Conservation (phyloP, 1,140 invertebrate genomes). For the Anastrepha ludens region DNA sequence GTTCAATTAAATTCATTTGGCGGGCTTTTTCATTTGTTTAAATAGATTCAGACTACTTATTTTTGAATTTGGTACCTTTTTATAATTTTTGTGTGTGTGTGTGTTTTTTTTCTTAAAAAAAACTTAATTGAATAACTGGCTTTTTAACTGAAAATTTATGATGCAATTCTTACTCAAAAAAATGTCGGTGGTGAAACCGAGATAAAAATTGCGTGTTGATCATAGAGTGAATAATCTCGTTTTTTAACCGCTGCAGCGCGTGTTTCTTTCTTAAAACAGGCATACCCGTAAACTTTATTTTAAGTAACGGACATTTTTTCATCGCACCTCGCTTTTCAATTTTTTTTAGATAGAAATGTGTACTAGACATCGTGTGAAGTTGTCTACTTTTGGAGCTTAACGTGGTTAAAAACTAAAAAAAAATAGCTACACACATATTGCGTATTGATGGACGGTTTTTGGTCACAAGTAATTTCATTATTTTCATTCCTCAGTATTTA, state of each 20-base stretch:
- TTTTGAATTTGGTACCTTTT: background rate
- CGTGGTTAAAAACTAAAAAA: slow-evolving; percentile 2
- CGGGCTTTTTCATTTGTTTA: background rate
- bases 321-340: too few species aligned
- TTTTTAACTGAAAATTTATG: slow-evolving; percentile 36
- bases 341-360: background rate
- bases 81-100: background rate
- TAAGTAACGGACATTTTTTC: background rate
- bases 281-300: background rate
- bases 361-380: background rate
- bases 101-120: background rate
- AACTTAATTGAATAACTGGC: background rate
- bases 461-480: background rate
- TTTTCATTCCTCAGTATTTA: background rate
- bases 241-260: background rate
- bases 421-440: background rate
- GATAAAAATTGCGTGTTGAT: slow-evolving; percentile 40
- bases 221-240: background rate
- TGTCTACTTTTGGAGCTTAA: background rate
- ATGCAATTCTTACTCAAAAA: background rate
- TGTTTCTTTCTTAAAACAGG: background rate
- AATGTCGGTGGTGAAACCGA: slow-evolving; percentile 12
- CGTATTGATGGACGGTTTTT: background rate
- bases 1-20: slow-evolving; percentile 14
- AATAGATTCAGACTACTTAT: background rate